Evolutionary conservation across 2,888 invertebrate genomes (phyloP).

Genomic region (Drosophila atroscutellata): DNA sequence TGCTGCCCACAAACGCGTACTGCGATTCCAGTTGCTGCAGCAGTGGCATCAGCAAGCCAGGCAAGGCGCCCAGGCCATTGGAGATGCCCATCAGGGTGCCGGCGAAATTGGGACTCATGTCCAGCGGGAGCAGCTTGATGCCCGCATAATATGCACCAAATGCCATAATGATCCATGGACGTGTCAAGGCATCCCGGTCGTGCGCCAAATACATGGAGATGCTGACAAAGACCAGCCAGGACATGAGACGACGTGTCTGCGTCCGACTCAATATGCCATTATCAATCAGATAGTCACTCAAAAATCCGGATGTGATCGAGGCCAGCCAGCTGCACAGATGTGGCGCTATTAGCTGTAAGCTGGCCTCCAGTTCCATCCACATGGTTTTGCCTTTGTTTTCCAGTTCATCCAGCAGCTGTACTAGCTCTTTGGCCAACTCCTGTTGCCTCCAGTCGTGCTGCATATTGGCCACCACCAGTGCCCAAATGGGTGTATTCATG

Average conservation of each 20-base stretch:
- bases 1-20: constrained; percentile 86
- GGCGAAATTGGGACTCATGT: constrained; percentile 88
- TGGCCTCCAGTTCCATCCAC: constrained; percentile 83
- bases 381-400: constrained; percentile 13
- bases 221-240: constrained; percentile 88
- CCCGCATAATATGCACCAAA: constrained; percentile 90
- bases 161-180: constrained; percentile 78
- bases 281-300: constrained; percentile 88
- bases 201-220: constrained; percentile 65
- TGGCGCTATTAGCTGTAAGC: constrained; percentile 86
- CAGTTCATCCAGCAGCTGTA: constrained; percentile 41
- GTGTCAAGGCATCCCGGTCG: constrained; percentile 1
- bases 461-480: constrained; percentile 89
- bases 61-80: constrained; percentile 89
- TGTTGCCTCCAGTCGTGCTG: constrained; percentile 87
- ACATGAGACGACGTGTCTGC: constrained; percentile 84
- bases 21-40: constrained; percentile 55
- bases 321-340: constrained; percentile 87
- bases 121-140: constrained; percentile 88
- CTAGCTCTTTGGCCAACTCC: constrained; percentile 47
- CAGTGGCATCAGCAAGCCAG: constrained; percentile 89
- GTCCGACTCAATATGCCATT: constrained; percentile 78
- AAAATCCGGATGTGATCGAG: constrained; percentile 86
- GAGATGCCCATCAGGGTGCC: constrained; percentile 89
- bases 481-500: constrained; percentile 89